Conservation (phyloP, 2,888 invertebrate species). For the Eupsilia transversa region DNA sequence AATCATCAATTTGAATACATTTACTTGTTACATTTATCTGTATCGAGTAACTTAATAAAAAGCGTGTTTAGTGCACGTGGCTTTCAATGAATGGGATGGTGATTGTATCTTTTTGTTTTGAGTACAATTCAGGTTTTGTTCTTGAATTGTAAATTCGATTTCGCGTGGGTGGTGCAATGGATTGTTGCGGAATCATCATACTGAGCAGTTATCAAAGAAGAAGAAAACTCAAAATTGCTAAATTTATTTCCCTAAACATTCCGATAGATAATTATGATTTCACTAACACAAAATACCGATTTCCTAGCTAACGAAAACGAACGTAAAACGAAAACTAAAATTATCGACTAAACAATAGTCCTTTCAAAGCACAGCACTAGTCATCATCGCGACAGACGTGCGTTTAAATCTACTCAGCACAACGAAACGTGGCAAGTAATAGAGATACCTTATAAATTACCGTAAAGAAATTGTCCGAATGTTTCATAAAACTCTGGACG, state of each 20-base stretch:
- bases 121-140: constrained; percentile 48
- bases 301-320: neutral
- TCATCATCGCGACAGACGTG: constrained; percentile 35
- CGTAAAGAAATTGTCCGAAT: constrained; percentile 36
- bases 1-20: constrained; percentile 90
- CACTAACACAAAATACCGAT: neutral
- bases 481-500: constrained; percentile 53
- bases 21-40: constrained; percentile 73
- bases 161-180: constrained; percentile 25
- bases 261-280: neutral
- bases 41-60: constrained; percentile 78
- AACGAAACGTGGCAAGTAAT: constrained; percentile 61
- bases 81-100: constrained; percentile 77
- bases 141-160: constrained; percentile 32
- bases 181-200: constrained; percentile 13
- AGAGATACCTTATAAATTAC: constrained; percentile 57
- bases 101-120: constrained; percentile 65
- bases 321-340: constrained; percentile 40
- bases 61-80: constrained; percentile 67
- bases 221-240: neutral
- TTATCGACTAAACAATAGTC: constrained; percentile 47
- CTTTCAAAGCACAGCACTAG: constrained; percentile 36
- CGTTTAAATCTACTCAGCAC: constrained; percentile 41
- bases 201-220: neutral
- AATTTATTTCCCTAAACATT: neutral